Conservation (phyloP, 2,888 invertebrate genomes). For the Congeria kusceri region DNA sequence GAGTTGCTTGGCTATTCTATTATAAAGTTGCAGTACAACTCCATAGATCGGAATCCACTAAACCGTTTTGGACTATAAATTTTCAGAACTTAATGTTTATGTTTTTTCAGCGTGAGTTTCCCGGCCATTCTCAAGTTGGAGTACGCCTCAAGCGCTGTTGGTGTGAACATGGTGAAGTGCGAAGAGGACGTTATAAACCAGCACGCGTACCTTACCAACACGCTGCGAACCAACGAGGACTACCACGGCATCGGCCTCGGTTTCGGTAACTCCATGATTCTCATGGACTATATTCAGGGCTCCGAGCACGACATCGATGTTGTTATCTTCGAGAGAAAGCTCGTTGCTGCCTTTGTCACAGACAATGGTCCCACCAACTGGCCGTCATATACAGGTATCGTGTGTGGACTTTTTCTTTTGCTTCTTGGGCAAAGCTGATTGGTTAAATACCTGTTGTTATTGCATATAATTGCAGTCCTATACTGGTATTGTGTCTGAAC, state of each 20-base stretch:
- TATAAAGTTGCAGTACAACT: no score
- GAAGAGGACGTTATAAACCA: constrained; percentile 47
- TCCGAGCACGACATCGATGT: constrained; percentile 74
- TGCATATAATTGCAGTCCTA: no score
- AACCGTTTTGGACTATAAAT: no score
- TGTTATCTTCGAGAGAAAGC: constrained; percentile 63
- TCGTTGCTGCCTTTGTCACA: constrained; percentile 70
- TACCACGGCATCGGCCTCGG: constrained; percentile 68
- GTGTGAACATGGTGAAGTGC: constrained; percentile 63
- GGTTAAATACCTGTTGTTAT: no score
- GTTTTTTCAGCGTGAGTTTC: constrained; percentile 39
- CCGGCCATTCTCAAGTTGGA: constrained; percentile 73
- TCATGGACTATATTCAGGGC: constrained; percentile 65
- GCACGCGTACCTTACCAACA: constrained; percentile 41
- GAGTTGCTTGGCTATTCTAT: no score
- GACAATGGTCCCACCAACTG: constrained; percentile 71
- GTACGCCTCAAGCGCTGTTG: constrained; percentile 73
- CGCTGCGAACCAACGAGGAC: constrained; percentile 55
- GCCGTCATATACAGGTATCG: constrained; percentile 66
- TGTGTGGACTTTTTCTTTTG: no score
- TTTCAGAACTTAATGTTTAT: no score
- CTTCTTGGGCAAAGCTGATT: no score
- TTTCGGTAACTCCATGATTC: constrained; percentile 61
- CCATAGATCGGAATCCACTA: no score
- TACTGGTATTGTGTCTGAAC: no score